Conservation (phyloP, 2,113 vertebrate genomes). For the Glaucidium brasilianum region DNA sequence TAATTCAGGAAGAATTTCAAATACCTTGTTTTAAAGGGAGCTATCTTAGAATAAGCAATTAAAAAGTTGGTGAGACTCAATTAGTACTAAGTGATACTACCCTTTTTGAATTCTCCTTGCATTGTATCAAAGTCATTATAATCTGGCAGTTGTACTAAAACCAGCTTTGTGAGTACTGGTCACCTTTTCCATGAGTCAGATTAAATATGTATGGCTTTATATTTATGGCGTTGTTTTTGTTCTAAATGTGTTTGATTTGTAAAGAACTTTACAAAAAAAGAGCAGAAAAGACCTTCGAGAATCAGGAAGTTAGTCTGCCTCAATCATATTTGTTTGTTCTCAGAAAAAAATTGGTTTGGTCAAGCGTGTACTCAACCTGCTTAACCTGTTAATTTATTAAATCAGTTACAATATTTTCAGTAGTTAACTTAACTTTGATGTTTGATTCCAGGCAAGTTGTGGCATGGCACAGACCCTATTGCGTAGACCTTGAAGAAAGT, state of each 20-base stretch:
- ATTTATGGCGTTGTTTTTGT: neutral
- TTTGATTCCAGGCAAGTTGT: constrained; percentile 86
- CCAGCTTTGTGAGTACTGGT: neutral
- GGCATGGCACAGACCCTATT: constrained; percentile 97
- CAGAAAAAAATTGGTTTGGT: neutral
- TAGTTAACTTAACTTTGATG: neutral
- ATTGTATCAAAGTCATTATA: neutral
- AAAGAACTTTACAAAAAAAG: neutral
- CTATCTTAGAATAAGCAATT: neutral
- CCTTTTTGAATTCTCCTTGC: neutral
- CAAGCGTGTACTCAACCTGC: neutral
- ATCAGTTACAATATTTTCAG: neutral
- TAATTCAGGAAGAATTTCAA: neutral
- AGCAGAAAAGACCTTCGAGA: neutral
- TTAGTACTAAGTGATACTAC: neutral
- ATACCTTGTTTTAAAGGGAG: neutral
- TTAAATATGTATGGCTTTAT: neutral
- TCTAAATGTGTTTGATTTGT: neutral
- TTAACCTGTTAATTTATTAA: neutral
- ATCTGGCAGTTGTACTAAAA: neutral
- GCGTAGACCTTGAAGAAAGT: constrained; percentile 96
- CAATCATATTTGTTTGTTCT: neutral
- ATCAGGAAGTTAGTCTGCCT: neutral
- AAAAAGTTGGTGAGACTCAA: neutral
- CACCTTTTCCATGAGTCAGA: neutral